phyloP scores from a whole-genome alignment of 2,888 invertebrate species.

The Neoaliturus tenellus region DNA sequence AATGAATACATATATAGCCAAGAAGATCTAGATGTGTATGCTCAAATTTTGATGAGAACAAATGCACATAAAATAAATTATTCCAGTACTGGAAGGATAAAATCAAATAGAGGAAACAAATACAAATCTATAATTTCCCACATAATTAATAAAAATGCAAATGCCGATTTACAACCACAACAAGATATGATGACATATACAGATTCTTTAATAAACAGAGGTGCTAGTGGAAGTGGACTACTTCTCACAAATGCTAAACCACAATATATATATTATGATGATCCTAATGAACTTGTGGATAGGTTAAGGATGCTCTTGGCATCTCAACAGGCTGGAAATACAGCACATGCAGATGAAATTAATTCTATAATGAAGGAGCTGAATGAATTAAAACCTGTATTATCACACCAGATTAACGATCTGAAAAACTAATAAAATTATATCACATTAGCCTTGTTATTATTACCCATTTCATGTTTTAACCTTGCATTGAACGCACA shows the following conservation, averaged over 20 bases:
- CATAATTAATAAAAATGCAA: background rate
- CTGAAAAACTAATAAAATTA: background rate
- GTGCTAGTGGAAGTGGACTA: background rate
- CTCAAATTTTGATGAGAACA: background rate
- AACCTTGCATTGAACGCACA: too few relatives aligned
- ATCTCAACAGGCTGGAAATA: constrained; percentile 24
- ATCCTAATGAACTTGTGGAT: constrained; percentile 27
- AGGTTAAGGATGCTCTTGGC: background rate
- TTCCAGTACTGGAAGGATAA: background rate
- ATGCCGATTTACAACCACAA: background rate
- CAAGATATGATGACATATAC: background rate
- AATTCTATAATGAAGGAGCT: constrained; percentile 26
- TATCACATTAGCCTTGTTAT: background rate
- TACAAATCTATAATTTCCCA: constrained; percentile 1
- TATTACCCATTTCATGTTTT: too few relatives aligned
- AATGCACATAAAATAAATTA: constrained; percentile 22
- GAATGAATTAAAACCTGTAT: background rate
- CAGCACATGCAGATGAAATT: constrained; percentile 30
- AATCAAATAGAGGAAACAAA: constrained; percentile 28
- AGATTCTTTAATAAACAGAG: background rate
- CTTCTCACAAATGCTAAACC: background rate
- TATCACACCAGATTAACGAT: background rate
- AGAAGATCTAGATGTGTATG: constrained; percentile 27
- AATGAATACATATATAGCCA: background rate
- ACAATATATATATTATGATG: constrained; percentile 8